Evolutionary conservation across 2,888 invertebrate genomes (phyloP).

Genomic region (Vandiemenella viatica): DNA sequence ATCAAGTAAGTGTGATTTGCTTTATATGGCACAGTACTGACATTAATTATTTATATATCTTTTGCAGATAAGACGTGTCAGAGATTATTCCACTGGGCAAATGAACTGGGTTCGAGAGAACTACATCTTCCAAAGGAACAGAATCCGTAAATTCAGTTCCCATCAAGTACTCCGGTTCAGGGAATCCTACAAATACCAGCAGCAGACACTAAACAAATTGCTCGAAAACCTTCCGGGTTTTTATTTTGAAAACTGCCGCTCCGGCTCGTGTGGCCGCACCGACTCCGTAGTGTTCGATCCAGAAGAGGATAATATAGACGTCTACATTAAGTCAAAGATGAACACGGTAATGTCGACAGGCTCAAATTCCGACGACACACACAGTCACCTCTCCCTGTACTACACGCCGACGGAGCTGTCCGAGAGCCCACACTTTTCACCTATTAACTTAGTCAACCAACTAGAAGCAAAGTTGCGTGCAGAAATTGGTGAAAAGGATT

Average conservation of each 20-base stretch:
- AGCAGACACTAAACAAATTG: conserved; percentile 85
- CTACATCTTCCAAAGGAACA: conserved; percentile 87
- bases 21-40: neutral
- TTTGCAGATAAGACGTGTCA: conserved; percentile 74
- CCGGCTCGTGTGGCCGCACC: conserved; percentile 60
- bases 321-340: conserved; percentile 42
- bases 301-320: conserved; percentile 42
- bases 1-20: neutral
- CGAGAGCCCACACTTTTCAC: conserved; percentile 20
- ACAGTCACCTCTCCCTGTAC: conserved; percentile 59
- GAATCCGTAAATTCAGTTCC: conserved; percentile 86
- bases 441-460: conserved; percentile 10
- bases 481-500: neutral
- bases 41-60: neutral
- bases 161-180: conserved; percentile 77
- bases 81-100: conserved; percentile 82
- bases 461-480: neutral
- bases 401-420: conserved; percentile 68
- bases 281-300: conserved; percentile 60
- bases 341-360: neutral
- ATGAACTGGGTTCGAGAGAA: conserved; percentile 89
- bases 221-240: conserved; percentile 80
- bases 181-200: conserved; percentile 90
- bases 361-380: conserved; percentile 22
- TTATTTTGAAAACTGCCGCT: conserved; percentile 86